Base-by-base conservation (phyloP, 2,888 invertebrate genomes). In the Laothoe populi region DNA sequence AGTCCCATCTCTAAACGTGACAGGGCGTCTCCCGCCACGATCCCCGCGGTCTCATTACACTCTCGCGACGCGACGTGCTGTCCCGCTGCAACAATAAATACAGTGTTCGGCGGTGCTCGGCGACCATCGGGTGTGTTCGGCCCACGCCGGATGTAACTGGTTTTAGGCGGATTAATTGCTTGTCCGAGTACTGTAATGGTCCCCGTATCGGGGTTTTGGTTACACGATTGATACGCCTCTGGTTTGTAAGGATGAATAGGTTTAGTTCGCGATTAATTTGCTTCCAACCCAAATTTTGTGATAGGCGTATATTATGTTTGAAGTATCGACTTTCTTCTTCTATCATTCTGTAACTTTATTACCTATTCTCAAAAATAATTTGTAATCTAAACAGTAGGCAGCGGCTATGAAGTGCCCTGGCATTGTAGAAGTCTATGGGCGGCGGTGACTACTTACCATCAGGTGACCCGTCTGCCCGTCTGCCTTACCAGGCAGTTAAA, bases 151-250 rank as follows among this genome's bases (percentile, higher is more conserved):
- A 67, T 68, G 67, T 62, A 66, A 64, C 65, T 63, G 70, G 68
- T 71, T 71, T 68, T 68, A 68, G 66, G 62, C 67, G 72, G 72
- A 77, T 77, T 77, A 77, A 77, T 75, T 73, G 75, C 72, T 68
- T 70, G 73, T 71, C 68, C 68, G 65, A 65, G 57, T 64, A 62
- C 67, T 69, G 71, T 70, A 72, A 74, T 70, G 70, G 71, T 70
- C 57, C 58, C 58, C 57, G 62, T 46, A 40, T 38, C 58, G 46
- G 46, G 35, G 57, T 58, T 58, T 62, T 40, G 62, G 62, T 62
- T 58, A 58, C 57, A 57, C 58, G 58, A 62, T 62, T 57, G 62
- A 62, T 62, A 62, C 58, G 58, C 44, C 53, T 58, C 57, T 45
- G 62, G 62, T 62, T 58, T 62, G 62, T 62, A 58, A 45, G 62